Percentiles rank a stretch among this genome's conserved stretches.
phyloP scores from a whole-genome alignment of 2,113 vertebrate species.

The Scalopus aquaticus region DNA sequence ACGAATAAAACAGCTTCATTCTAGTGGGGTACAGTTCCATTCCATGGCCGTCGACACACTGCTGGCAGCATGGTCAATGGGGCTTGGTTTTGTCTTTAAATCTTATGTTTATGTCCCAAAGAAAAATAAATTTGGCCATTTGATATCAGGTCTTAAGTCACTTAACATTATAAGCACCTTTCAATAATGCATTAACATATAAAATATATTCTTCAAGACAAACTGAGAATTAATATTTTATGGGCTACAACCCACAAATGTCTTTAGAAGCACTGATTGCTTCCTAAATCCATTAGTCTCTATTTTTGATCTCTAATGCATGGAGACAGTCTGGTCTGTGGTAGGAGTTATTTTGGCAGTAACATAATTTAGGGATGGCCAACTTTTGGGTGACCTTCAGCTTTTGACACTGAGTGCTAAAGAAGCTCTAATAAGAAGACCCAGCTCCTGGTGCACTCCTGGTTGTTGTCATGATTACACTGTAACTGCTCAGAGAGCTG shows the following conservation, averaged over 20 bases:
- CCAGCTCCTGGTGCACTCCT: not conserved
- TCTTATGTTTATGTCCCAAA: slow-evolving; percentile 58
- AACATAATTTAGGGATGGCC: slow-evolving; percentile 49
- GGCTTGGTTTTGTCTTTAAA: not conserved
- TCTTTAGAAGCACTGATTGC: slow-evolving; percentile 88
- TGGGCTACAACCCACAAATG: slow-evolving; percentile 82
- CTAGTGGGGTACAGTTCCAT: not conserved
- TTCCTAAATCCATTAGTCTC: slow-evolving; percentile 85
- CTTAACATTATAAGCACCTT: slow-evolving; percentile 80
- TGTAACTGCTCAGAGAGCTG: not conserved
- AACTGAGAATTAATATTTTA: slow-evolving; percentile 93
- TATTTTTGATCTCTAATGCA: slow-evolving; percentile 86
- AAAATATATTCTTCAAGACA: slow-evolving; percentile 80
- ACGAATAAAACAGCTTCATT: slow-evolving; percentile 53
- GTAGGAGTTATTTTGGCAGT: slow-evolving; percentile 72
- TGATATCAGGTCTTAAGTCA: slow-evolving; percentile 75
- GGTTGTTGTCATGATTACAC: not conserved
- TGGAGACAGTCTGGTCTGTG: slow-evolving; percentile 73
- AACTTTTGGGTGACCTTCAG: slow-evolving; percentile 46
- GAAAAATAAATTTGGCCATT: slow-evolving; percentile 68
- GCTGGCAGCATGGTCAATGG: not conserved
- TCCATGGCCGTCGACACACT: not conserved
- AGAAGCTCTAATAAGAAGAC: slow-evolving; percentile 25
- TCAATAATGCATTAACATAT: slow-evolving; percentile 83
- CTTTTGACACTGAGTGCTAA: slow-evolving; percentile 22